phyloP scores from a whole-genome alignment of 2,797 vertebrate genomes.

The Nasua narica region DNA sequence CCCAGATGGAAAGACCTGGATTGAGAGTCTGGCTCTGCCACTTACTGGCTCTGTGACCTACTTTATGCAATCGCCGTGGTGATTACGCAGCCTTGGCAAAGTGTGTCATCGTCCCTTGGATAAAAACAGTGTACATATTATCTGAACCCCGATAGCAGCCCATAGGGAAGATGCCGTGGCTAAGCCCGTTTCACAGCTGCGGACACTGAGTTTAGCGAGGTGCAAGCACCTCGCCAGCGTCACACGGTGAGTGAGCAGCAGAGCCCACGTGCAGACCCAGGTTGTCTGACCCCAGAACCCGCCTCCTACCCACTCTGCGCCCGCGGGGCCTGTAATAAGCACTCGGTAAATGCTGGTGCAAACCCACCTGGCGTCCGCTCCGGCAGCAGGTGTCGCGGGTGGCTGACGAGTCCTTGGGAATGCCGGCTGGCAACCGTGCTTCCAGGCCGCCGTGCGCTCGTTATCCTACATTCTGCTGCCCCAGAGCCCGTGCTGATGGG shows the following conservation, averaged over 20 bases:
- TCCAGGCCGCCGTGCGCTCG: background rate
- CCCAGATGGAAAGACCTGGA: background rate
- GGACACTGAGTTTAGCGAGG: background rate
- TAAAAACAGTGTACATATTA: background rate
- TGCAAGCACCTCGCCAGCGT: background rate
- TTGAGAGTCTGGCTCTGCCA: background rate
- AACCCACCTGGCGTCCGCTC: rapidly evolving
- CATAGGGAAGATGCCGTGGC: background rate
- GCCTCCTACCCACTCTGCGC: background rate
- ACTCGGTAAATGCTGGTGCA: rapidly evolving
- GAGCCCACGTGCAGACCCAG: background rate
- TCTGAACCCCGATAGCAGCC: background rate
- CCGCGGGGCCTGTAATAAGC: rapidly evolving
- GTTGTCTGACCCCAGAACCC: background rate
- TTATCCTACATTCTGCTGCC: background rate
- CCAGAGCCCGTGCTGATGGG: background rate
- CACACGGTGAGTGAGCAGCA: background rate
- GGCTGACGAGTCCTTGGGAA: background rate
- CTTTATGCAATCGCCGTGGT: background rate
- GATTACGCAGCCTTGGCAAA: background rate
- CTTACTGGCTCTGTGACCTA: background rate
- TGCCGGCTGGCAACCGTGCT: background rate
- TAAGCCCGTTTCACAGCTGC: background rate
- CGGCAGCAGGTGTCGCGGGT: background rate
- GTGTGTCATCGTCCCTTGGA: background rate